phyloP scores from a whole-genome alignment of 2,888 invertebrate species.

The Desoria tigrina region DNA sequence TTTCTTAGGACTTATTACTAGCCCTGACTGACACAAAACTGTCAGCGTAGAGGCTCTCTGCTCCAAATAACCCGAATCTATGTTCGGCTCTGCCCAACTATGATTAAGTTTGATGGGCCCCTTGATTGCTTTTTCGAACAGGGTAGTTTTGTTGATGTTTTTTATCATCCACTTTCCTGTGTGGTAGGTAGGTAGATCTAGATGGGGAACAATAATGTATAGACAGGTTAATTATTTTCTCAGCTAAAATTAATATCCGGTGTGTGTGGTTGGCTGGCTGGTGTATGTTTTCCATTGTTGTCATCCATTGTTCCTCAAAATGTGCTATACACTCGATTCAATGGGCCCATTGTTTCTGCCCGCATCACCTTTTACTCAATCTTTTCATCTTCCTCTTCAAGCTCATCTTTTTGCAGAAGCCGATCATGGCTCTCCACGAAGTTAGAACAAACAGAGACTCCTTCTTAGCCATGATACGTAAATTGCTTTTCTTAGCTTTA shows the following conservation, averaged over 20 bases:
- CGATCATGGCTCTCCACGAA: not conserved
- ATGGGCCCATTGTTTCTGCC: slow-evolving; percentile 8
- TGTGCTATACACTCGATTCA: slow-evolving; percentile 6
- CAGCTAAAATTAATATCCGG: slow-evolving; percentile 31
- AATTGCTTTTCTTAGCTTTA: slow-evolving; percentile 5
- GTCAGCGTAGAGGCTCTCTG: too few species aligned
- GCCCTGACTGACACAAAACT: too few species aligned
- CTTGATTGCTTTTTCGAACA: slow-evolving; percentile 11
- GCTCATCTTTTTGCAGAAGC: slow-evolving; percentile 8
- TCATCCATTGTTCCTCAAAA: slow-evolving; percentile 22
- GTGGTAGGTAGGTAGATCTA: slow-evolving; percentile 16
- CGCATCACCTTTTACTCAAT: not conserved
- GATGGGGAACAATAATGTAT: slow-evolving; percentile 20
- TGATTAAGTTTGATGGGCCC: slow-evolving; percentile 13
- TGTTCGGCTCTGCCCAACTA: not conserved
- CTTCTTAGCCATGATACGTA: not conserved
- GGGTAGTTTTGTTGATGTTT: not conserved
- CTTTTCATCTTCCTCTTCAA: slow-evolving; percentile 7
- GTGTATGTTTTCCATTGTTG: slow-evolving; percentile 30
- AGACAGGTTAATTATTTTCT: slow-evolving; percentile 25
- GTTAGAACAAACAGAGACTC: not conserved
- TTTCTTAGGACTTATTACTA: too few species aligned
- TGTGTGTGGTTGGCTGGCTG: slow-evolving; percentile 20
- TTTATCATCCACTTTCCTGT: not conserved
- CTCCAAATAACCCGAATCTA: too few species aligned